A percentile compares a stretch with the other conserved stretches of the same genome.
phyloP scores from a whole-genome alignment of 2,113 vertebrate genomes.

The Chauna torquata region DNA sequence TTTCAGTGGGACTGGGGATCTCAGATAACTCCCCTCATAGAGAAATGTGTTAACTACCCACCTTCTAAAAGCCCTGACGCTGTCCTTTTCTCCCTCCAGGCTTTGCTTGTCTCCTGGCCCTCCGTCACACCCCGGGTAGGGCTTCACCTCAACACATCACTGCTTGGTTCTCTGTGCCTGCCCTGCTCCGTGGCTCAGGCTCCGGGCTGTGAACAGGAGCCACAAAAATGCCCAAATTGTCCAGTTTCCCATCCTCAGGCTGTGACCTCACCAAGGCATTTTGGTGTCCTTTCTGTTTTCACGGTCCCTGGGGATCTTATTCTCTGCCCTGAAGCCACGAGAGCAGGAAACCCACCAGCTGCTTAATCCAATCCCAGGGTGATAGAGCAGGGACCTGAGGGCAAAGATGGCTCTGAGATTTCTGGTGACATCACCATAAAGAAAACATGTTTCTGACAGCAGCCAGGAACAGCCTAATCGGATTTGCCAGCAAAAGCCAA shows the following conservation, averaged over 20 bases:
- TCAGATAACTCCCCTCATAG: background rate
- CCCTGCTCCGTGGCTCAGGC: background rate
- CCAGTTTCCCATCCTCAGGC: background rate
- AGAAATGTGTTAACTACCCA: background rate
- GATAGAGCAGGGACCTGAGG: background rate
- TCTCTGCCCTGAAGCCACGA: background rate
- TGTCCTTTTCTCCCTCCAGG: background rate
- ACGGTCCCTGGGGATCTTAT: background rate
- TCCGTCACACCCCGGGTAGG: rapidly evolving
- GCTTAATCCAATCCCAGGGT: background rate
- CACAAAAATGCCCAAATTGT: background rate
- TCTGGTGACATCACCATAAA: background rate
- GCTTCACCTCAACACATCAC: background rate
- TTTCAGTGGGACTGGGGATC: background rate
- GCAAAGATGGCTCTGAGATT: background rate
- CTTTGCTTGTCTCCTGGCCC: background rate
- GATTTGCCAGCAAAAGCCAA: background rate
- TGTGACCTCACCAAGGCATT: background rate
- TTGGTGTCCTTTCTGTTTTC: background rate
- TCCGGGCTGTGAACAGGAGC: background rate
- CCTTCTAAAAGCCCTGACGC: background rate
- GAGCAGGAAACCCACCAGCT: background rate
- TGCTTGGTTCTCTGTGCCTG: background rate
- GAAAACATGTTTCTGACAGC: background rate
- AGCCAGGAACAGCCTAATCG: background rate